phyloP scores from a whole-genome alignment of 2,113 vertebrate species.

The Amia ocellicauda region DNA sequence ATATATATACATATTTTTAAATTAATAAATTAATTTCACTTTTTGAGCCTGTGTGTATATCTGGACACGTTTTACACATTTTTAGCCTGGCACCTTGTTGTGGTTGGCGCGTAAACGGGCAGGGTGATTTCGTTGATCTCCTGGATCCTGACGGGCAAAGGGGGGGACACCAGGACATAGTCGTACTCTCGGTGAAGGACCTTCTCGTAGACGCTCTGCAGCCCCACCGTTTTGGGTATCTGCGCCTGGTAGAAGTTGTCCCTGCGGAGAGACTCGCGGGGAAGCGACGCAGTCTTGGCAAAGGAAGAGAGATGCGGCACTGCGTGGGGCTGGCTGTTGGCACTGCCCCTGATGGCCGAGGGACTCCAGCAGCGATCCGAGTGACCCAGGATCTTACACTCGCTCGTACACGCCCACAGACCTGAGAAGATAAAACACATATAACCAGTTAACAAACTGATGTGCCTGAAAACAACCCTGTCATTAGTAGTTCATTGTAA shows the following conservation, averaged over 20 bases:
- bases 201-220: conserved; percentile 92
- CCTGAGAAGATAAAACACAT: conserved; percentile 53
- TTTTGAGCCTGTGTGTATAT: background rate
- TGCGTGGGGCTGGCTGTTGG: conserved; percentile 56
- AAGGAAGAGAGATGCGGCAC: conserved; percentile 74
- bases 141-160: conserved; percentile 79
- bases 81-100: conserved; percentile 66
- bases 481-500: too few species aligned
- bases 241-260: conserved; percentile 86
- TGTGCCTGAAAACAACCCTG: too few species aligned
- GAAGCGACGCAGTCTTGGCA: conserved; percentile 86
- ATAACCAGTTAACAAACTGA: too few species aligned
- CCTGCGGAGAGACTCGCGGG: conserved; percentile 78
- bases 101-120: conserved; percentile 79
- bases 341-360: conserved; percentile 74
- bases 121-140: conserved; percentile 85
- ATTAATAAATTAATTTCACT: background rate
- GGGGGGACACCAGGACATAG: conserved; percentile 80
- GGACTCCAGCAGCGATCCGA: conserved; percentile 97
- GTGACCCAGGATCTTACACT: conserved; percentile 93
- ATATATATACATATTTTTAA: too few species aligned
- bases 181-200: conserved; percentile 89
- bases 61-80: conserved; percentile 27
- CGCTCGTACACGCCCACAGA: conserved; percentile 92
- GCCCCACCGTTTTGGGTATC: conserved; percentile 78